phyloP scores from a whole-genome alignment of 1,140 invertebrate species.

The Frieseomelitta varia region DNA sequence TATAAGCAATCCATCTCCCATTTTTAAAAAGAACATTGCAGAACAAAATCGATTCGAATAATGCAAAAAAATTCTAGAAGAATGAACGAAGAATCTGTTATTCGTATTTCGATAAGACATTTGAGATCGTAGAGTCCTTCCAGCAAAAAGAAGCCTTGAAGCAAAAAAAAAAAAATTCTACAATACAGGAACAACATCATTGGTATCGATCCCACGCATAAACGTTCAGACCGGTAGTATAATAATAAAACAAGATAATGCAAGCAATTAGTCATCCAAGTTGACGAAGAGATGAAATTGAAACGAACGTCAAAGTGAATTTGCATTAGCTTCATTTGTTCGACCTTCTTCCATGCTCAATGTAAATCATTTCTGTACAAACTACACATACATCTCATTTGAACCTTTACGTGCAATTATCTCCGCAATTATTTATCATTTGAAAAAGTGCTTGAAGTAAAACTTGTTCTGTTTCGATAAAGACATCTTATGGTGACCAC shows the following conservation, averaged over 20 bases:
- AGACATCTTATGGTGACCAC: too few species aligned
- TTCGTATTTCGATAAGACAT: not conserved
- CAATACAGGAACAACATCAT: not conserved
- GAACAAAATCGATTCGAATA: too few species aligned
- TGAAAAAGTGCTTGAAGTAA: too few species aligned
- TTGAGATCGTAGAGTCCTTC: not conserved
- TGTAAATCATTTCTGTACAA: not conserved
- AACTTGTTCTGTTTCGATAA: too few species aligned
- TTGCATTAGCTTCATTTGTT: slow-evolving; percentile 40
- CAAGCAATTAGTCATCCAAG: slow-evolving; percentile 20
- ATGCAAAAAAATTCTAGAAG: not conserved
- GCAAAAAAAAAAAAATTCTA: not conserved
- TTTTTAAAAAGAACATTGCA: not conserved
- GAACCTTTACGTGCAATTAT: too few species aligned
- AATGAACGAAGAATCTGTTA: not conserved
- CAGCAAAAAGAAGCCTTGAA: not conserved
- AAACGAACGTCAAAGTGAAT: slow-evolving; percentile 24
- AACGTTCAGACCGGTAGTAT: not conserved
- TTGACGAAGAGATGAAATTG: slow-evolving; percentile 17
- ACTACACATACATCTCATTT: too few species aligned
- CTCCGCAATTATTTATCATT: too few species aligned
- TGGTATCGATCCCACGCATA: not conserved
- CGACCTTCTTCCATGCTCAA: slow-evolving; percentile 35
- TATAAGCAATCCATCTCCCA: too few species aligned
- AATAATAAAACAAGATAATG: not conserved